Percentiles rank a stretch among this genome's conserved stretches.
These are phyloP conservation scores for Crotalus viridis DNA, from an alignment of 2,113 vertebrate genomes.

Conservation along the genomic window DNA sequence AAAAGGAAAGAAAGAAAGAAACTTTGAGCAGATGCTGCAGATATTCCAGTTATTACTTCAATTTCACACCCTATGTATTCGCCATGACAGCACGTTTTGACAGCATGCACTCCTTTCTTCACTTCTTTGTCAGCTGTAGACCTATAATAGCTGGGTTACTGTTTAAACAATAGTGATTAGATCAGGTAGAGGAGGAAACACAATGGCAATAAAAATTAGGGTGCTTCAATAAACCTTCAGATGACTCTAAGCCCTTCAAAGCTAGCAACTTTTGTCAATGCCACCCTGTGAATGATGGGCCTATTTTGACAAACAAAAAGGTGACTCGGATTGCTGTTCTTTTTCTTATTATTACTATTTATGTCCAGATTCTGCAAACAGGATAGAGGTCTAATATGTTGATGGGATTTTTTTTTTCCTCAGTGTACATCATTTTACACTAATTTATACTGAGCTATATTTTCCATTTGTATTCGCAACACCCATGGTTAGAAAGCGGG, in stretches of 20 bases:
- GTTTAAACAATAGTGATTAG: conserved; percentile 66
- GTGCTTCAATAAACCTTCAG: conserved; percentile 57
- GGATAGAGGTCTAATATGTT: neutral
- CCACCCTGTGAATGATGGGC: conserved; percentile 6
- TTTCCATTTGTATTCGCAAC: neutral
- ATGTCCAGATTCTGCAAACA: neutral
- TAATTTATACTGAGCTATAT: neutral
- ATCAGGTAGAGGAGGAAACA: conserved; percentile 51
- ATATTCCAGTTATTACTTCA: conserved; percentile 64
- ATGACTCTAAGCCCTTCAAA: conserved; percentile 10
- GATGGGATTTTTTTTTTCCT: neutral
- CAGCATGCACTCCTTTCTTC: conserved; percentile 56
- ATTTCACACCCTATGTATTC: conserved; percentile 56
- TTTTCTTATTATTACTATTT: neutral
- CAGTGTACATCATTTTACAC: neutral
- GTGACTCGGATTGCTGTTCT: neutral
- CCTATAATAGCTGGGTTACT: conserved; percentile 49
- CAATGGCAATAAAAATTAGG: conserved; percentile 62
- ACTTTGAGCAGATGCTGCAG: conserved; percentile 52
- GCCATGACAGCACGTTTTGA: conserved; percentile 61
- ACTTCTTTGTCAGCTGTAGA: conserved; percentile 58
- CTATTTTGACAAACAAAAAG: neutral
- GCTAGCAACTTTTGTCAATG: conserved; percentile 35
- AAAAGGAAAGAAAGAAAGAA: conserved; percentile 15
- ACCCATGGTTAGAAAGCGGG: neutral